Base-by-base conservation (phyloP, 2,113 vertebrate species). In the Megaleporinus macrocephalus region DNA sequence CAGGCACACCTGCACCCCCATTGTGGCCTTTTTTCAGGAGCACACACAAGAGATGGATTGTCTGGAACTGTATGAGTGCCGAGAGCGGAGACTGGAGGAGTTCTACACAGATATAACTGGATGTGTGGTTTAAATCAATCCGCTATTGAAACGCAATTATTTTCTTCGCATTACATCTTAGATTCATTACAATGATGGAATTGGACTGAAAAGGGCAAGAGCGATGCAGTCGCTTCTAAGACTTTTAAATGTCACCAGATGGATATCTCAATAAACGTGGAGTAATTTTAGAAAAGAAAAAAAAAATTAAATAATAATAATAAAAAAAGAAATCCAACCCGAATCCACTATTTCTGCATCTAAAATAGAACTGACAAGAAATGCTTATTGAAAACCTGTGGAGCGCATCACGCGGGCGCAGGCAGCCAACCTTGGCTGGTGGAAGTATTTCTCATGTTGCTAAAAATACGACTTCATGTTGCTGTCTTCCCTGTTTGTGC, bases 171-270 rank as follows among this genome's bases (percentile, higher is more conserved):
- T 55, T 27, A 16, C 30, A 27, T 59, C 33, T 69, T 44, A 69
- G 53, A 61, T 70, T 70, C 41, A 2, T 27, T 79, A 47, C 26
- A 47, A 79, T 47, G 68, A 79, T 47, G 57, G 57, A 18, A 51
- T 51, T 51, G 20, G 65, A 66, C 41, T 51, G 44, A 47, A 71
- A 79, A 79, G 76, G 65, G 30, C n/a, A 57, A 33, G 22, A 24
- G 63, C 18, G 24, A 51, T 33, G 76, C 7, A 29, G 51, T 61
- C 55, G 44, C 77, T 15, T 71, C 16, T 16, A 51, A 13, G 66
- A 68, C 27, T 78, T 68, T 68, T 68, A 78, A 78, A 78, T 78
- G 76, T 78, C 76, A 70, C 13, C 30, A 55, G 65, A 77, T 66
- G 41, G 49, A 55, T 26, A 26, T 69, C 68, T 26, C 27, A 79